Conservation (phyloP, 2,888 invertebrate species). For the Cataglyphis altisquamis region DNA sequence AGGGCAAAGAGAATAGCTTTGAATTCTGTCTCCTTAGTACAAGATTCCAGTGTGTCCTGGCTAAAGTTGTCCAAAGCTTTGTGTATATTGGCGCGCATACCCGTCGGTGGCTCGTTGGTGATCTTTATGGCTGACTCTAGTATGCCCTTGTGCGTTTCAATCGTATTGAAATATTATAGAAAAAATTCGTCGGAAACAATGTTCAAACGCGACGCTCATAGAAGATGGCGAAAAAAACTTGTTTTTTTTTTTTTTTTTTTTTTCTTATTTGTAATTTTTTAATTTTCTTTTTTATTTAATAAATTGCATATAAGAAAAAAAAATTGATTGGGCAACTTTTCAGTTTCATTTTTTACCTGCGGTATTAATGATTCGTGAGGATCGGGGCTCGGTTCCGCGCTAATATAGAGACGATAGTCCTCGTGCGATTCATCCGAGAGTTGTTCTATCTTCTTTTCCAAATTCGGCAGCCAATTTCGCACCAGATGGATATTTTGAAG, state of each 20-base stretch:
- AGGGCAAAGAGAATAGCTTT: constrained; percentile 95
- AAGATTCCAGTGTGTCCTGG: constrained; percentile 97
- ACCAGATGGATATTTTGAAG: constrained; percentile 97
- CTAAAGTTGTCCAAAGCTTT: constrained; percentile 97
- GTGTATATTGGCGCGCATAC: constrained; percentile 97
- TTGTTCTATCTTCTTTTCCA: constrained; percentile 97
- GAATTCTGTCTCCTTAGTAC: constrained; percentile 97
- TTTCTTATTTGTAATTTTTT: neutral
- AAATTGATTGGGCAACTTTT: neutral
- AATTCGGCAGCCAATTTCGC: constrained; percentile 93
- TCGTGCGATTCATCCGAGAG: constrained; percentile 89
- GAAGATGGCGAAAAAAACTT: neutral
- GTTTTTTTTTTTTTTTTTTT: neutral
- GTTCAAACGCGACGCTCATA: neutral
- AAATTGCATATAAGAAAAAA: neutral
- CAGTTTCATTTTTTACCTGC: constrained; percentile 80
- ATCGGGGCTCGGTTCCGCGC: constrained; percentile 94
- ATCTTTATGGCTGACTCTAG: constrained; percentile 97
- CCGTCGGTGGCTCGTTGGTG: constrained; percentile 98
- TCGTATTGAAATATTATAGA: neutral
- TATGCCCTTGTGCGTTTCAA: constrained; percentile 92
- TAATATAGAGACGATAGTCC: constrained; percentile 90
- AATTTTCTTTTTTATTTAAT: neutral
- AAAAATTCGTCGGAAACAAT: neutral
- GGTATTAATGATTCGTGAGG: constrained; percentile 89